Percentiles rank a stretch among this genome's conserved stretches.
These are phyloP conservation scores for Amphiprion clarkii DNA, from an alignment of 2,797 vertebrate species.

Conservation along the genomic window DNA sequence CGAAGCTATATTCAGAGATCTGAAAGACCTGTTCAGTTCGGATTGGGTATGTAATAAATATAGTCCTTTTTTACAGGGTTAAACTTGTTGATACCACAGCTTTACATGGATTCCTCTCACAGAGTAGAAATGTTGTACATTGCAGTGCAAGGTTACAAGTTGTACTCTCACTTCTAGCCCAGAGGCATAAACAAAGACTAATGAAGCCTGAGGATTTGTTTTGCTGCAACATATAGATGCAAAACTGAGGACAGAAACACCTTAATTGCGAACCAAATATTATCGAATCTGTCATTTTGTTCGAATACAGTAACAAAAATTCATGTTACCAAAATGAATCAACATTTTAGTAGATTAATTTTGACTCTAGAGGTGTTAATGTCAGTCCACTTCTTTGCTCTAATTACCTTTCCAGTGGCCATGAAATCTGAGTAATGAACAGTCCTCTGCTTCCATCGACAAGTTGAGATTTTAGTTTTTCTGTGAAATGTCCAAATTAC, in stretches of 20 bases:
- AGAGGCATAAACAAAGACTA: not conserved
- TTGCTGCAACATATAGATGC: slow-evolving; percentile 6
- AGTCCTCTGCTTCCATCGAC: too few relatives aligned
- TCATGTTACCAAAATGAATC: not conserved
- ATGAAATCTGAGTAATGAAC: too few relatives aligned
- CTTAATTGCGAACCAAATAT: not conserved
- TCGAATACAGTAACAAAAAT: too few relatives aligned
- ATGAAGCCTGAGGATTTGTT: slow-evolving; percentile 19
- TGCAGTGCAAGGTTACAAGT: slow-evolving; percentile 12
- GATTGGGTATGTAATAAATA: slow-evolving; percentile 68
- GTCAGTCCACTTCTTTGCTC: not conserved
- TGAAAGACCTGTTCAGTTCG: slow-evolving; percentile 68
- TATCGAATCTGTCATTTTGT: not conserved
- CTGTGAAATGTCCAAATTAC: not conserved
- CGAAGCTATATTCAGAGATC: slow-evolving; percentile 59
- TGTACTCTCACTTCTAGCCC: not conserved
- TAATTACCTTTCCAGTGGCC: not conserved
- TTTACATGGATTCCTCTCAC: not conserved
- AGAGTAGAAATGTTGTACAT: not conserved
- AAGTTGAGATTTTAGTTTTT: too few relatives aligned
- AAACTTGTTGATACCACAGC: not conserved
- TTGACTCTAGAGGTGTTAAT: not conserved
- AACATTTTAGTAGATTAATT: too few relatives aligned
- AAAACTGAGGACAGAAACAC: slow-evolving; percentile 6
- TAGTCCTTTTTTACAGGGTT: not conserved